Base-by-base conservation (phyloP, 1,140 invertebrate genomes). In the Atta colombica region DNA sequence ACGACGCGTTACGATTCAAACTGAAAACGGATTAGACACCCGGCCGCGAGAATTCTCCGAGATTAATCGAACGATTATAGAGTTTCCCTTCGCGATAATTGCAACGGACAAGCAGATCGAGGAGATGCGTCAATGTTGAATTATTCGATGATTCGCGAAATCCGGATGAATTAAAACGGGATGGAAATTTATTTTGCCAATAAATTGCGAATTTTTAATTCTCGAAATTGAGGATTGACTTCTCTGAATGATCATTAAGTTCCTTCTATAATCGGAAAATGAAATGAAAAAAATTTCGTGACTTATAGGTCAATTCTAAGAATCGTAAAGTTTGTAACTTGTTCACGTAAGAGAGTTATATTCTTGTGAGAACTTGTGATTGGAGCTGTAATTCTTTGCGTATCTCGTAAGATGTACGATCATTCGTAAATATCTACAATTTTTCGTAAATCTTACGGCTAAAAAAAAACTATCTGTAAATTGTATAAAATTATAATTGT, bases 21-120 rank as follows among this genome's bases (percentile, higher is more conserved):
- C 80, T 68, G 80, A 75, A 84, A 84, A 84, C 28, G 69, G 69
- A 84, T 84, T 74, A 84, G 55, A 51, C 69, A 21, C 68, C 71
- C 39, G 55, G 21, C 49, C 55, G 55, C 69, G 55, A 84, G 80
- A 84, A 51, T 84, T 74, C 69, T 75, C 55, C 25, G 25, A 61
- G 69, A 75, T 74, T 75, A 84, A 75, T 84, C 58, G 80, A 21
- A 18, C 55, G 80, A 84, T 84, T 84, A 61, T 84, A 10, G 69
- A 63, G 55, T 45, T 84, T 35, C 69, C 14, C 7, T 28, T 35
- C 39, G 69, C 69, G 69, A 55, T 61, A 84, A 84, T 84, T 75
- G 55, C 35, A 12, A 45, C 55, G 39, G 58, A 51, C 69, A 49
- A 4, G 28, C 21, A 45, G 58, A 74, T 49, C 55, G 39, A 14